Evolutionary conservation across 2,888 invertebrate genomes (phyloP), one percentile per base, ranked within the genome.

Genomic region (Pristionchus exspectatus): DNA sequence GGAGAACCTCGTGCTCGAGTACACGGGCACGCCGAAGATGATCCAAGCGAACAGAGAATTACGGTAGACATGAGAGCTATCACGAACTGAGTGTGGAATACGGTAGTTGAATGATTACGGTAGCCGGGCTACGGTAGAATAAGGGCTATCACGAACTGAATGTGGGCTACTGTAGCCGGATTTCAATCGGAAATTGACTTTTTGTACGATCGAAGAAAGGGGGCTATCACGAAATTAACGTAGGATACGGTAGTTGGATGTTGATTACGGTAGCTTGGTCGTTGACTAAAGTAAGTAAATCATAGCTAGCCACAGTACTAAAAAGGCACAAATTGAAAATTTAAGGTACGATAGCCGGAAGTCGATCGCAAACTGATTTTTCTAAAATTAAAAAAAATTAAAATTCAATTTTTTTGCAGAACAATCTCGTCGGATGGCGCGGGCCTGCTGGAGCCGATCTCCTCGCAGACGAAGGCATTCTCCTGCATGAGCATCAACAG

Each of bases 381-480:
- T 44, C 44, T n/a, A 44, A 44, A 69, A 12, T 30, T 14, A 2
- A n/a, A 14, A 30, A 14, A n/a, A 10, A 30, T 77, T 2, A 7
- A n/a, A n/a, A n/a, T n/a, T 30, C 33, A 27, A 74, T 18, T 2
- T 21, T 77, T 77, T 30, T 84, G 0, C 44, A 87, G 87, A 30
- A 87, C 87, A 24, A 87, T 87, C 16, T 87, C 87, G 38, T 87
- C 87, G 44, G 87, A 87, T 50, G 87, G 66, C 30, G 87, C 50
- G 14, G 84, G 84, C 30, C 87, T 69, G 3, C 87, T 69, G 18
- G 87, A 87, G 33, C 84, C 84, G 33, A 44, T 87, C 44, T 69
- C 87, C 18, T 27, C 66, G 9, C 44, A 63, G 44, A 33, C 87
- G 16, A 63, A 54, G 44, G 87, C 87, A 12, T 87, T 69, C 69